Percentiles rank a stretch among this genome's conserved stretches.
Evolutionary conservation across 1,140 invertebrate species (phyloP).

Genomic region (Leptonema lineaticorne): DNA sequence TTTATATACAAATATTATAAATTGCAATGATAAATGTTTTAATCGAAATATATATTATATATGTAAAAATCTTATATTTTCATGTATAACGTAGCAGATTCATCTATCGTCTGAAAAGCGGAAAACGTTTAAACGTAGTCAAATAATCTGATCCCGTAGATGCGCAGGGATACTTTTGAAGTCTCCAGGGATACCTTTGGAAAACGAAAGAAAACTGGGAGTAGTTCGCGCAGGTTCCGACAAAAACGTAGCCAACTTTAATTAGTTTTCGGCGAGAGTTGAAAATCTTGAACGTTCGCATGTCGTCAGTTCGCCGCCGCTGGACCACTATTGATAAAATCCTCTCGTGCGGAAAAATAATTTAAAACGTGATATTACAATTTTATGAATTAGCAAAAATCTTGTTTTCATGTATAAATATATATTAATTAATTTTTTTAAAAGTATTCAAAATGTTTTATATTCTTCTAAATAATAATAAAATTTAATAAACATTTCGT

Average conservation of each 20-base stretch:
- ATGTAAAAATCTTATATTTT: too few relatives aligned
- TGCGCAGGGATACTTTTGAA: not conserved
- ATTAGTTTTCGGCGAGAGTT: not conserved
- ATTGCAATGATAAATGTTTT: too few relatives aligned
- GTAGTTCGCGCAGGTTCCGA: not conserved
- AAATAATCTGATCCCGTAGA: not conserved
- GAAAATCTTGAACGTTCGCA: not conserved
- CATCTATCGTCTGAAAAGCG: too few relatives aligned
- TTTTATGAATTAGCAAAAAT: too few relatives aligned
- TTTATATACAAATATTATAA: too few relatives aligned
- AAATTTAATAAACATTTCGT: too few relatives aligned
- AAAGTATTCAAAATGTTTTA: too few relatives aligned
- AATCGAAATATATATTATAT: too few relatives aligned
- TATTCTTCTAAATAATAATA: not conserved
- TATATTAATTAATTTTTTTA: too few relatives aligned
- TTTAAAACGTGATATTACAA: constrained; percentile 11
- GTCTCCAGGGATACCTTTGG: not conserved
- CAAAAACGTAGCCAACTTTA: not conserved
- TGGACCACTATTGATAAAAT: not conserved
- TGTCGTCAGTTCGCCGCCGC: not conserved
- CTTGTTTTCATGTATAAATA: not conserved
- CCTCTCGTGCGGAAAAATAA: constrained; percentile 15
- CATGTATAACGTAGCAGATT: too few relatives aligned
- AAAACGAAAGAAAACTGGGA: too few relatives aligned
- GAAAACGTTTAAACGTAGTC: too few relatives aligned